Evolutionary conservation across 2,113 vertebrate genomes (phyloP).

Genomic region (Gadus chalcogrammus): DNA sequence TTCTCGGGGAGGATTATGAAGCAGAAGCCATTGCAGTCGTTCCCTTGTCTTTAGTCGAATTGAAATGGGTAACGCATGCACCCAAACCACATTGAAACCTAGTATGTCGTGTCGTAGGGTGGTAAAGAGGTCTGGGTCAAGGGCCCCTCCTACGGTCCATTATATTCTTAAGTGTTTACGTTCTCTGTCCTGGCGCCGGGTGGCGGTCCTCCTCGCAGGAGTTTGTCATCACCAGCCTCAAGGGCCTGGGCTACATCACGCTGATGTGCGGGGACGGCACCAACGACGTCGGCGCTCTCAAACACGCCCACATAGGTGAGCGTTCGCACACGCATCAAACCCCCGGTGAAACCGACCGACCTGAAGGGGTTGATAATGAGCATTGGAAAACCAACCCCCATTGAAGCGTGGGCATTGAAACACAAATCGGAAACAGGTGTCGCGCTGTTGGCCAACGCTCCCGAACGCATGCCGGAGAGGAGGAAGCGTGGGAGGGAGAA

Average conservation of each 20-base stretch:
- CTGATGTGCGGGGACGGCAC: slow-evolving; percentile 97
- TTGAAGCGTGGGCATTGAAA: no score
- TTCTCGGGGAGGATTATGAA: no score
- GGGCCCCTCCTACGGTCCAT: no score
- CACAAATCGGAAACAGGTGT: slow-evolving; percentile 73
- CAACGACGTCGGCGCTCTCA: slow-evolving; percentile 94
- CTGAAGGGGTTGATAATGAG: no score
- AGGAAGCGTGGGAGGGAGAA: slow-evolving; percentile 73
- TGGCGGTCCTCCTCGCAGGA: slow-evolving; percentile 72
- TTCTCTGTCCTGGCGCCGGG: neutral
- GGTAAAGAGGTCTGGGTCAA: no score
- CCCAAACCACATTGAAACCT: no score
- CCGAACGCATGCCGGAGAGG: slow-evolving; percentile 82
- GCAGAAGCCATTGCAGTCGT: no score
- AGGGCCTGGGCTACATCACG: slow-evolving; percentile 88
- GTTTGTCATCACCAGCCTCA: slow-evolving; percentile 93
- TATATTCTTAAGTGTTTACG: no score
- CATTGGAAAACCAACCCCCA: neutral
- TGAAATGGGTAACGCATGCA: no score
- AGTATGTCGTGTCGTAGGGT: no score
- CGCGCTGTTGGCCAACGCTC: slow-evolving; percentile 88
- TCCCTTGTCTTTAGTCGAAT: no score
- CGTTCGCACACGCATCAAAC: neutral
- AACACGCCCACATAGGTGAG: slow-evolving; percentile 94
- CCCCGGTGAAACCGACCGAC: no score